phyloP scores from a whole-genome alignment of 2,113 vertebrate species.

The Megaptera novaeangliae region DNA sequence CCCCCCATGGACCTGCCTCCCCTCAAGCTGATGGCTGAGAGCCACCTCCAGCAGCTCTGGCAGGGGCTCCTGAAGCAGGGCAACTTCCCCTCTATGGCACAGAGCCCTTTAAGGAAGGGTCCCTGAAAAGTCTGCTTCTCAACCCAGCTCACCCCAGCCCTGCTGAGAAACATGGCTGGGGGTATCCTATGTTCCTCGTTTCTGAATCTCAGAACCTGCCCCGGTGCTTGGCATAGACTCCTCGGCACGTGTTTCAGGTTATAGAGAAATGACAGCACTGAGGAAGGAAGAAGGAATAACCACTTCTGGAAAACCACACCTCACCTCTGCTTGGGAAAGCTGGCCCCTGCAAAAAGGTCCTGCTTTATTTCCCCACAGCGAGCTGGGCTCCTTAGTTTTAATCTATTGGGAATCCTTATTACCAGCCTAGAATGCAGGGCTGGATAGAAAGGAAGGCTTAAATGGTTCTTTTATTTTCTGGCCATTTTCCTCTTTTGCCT shows the following conservation, averaged over 20 bases:
- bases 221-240: background rate
- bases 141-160: background rate
- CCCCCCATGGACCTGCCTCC: background rate
- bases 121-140: background rate
- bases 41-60: background rate
- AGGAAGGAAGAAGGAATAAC: background rate
- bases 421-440: background rate
- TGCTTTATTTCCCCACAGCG: accelerated
- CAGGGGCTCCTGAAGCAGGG: accelerated
- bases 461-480: constrained; percentile 28
- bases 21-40: background rate
- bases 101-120: background rate
- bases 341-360: background rate
- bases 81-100: background rate
- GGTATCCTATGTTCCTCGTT: accelerated
- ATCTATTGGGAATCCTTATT: background rate
- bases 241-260: accelerated
- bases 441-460: background rate
- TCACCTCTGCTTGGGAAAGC: background rate
- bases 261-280: background rate
- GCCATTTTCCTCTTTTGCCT: constrained; percentile 3
- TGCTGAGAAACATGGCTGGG: accelerated
- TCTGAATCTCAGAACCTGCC: background rate
- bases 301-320: background rate
- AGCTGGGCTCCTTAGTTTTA: background rate